Evolutionary conservation across 2,888 invertebrate species (phyloP), one percentile per base, ranked within the genome.

Genomic region (Cremastobaeus sp.): DNA sequence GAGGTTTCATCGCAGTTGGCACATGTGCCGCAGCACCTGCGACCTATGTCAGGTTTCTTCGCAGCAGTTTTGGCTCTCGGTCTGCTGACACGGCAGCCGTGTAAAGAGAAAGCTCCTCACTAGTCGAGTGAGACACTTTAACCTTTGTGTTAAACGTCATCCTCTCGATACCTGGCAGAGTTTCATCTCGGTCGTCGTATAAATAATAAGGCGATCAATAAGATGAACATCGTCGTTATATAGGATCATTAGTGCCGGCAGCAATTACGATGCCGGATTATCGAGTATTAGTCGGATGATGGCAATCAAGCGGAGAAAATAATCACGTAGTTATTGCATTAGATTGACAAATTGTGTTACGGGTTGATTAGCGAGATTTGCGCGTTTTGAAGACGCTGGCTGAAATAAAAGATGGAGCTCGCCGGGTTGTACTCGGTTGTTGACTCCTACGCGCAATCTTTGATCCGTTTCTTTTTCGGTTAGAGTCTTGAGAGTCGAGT

Each of bases 1-100:
- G 62, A 62, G 55, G 70, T 54, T 70, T 69, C 21, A 57, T 57
- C 55, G 39, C 48, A 66, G 66, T 66, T 66, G 66, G 66, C 66
- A 66, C 55, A 66, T 30, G 41, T 57, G 48, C 18, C 48, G 57
- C 45, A 25, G 25, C 66, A 66, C 57, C 55, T 57, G 55, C 55
- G 37, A 47, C 54, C 47, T 4, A 35, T 69, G 59, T 55, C 55
- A 64, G 60, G 48, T 57, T 54, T 47, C 12, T 50, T 68, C 64
- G 48, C 55, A 55, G 72, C 72, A 54, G 35, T 70, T 73, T 70
- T 62, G 62, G 68, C 71, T 48, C 35, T 8, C n/a, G 41, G 20
- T 66, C 25, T 66, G 73, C 73, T 76, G 76, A 72, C 69, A 47
- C 14, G 28, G 57, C 59, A 9, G 35, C 17, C 35, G 45, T 3